Percentiles rank a stretch among this genome's conserved stretches.
phyloP scores from a whole-genome alignment of 2,113 vertebrate genomes.

The Spea multiplicata region DNA sequence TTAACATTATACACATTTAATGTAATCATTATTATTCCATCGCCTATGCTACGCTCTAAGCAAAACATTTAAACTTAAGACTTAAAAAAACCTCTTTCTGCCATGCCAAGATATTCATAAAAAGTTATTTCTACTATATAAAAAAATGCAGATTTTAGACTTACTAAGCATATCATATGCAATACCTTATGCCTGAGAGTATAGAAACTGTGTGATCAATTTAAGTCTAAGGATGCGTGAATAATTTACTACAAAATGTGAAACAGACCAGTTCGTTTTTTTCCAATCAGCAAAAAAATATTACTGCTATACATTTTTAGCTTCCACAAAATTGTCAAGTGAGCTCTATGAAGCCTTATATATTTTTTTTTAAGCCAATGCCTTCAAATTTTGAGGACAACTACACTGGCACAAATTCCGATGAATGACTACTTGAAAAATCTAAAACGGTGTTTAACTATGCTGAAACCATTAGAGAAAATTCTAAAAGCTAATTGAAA shows the following conservation, averaged over 20 bases:
- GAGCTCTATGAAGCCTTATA: not conserved
- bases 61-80: too few species aligned
- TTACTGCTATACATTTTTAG: constrained; percentile 1
- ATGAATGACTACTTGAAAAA: not conserved
- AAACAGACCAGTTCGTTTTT: not conserved
- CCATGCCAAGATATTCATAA: too few species aligned
- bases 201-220: constrained; percentile 18
- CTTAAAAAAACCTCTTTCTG: too few species aligned
- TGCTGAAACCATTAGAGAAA: not conserved
- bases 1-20: too few species aligned
- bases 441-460: not conserved
- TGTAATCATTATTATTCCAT: too few species aligned
- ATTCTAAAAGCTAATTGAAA: constrained; percentile 24
- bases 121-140: not conserved
- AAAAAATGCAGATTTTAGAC: not conserved
- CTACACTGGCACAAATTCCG: not conserved
- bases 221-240: not conserved
- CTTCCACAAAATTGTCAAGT: not conserved
- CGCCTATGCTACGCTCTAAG: too few species aligned
- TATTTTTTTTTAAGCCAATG: not conserved
- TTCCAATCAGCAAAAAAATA: constrained; percentile 19
- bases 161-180: constrained; percentile 11
- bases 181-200: not conserved
- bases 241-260: constrained; percentile 7
- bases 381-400: not conserved